Evolutionary conservation across 2,113 vertebrate genomes (phyloP).

Genomic region (Phalacrocorax brasilianus): DNA sequence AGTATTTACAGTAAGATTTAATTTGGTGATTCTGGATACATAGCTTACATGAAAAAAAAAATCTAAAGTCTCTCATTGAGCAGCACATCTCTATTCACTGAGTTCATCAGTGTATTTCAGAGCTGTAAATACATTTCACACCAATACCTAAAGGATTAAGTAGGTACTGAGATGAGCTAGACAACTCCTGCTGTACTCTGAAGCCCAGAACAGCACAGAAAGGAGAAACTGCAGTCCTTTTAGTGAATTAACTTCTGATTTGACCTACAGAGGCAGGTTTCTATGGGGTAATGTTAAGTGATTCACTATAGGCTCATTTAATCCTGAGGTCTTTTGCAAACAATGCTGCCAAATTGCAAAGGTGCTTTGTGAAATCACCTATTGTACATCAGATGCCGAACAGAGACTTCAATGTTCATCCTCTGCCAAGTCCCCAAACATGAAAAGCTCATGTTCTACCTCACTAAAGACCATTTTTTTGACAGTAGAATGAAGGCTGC

Average conservation of each 20-base stretch:
- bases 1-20: neutral
- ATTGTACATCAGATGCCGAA: neutral
- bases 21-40: neutral
- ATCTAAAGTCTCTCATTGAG: neutral
- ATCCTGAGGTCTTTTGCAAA: neutral
- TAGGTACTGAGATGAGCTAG: neutral
- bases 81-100: neutral
- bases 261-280: neutral
- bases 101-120: neutral
- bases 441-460: slow-evolving; percentile 19
- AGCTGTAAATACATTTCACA: neutral
- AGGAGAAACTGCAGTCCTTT: neutral
- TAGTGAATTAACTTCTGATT: neutral
- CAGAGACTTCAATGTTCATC: slow-evolving; percentile 10
- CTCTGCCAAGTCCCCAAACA: neutral
- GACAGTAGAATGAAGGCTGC: neutral
- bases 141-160: neutral
- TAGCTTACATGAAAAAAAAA: neutral
- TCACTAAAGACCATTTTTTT: neutral
- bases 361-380: slow-evolving; percentile 31
- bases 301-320: neutral
- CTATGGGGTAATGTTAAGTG: neutral
- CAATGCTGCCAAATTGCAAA: slow-evolving; percentile 13
- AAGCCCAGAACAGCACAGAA: neutral
- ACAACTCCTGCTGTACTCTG: neutral